phyloP scores from a whole-genome alignment of 2,113 vertebrate genomes.

The Panthera tigris region DNA sequence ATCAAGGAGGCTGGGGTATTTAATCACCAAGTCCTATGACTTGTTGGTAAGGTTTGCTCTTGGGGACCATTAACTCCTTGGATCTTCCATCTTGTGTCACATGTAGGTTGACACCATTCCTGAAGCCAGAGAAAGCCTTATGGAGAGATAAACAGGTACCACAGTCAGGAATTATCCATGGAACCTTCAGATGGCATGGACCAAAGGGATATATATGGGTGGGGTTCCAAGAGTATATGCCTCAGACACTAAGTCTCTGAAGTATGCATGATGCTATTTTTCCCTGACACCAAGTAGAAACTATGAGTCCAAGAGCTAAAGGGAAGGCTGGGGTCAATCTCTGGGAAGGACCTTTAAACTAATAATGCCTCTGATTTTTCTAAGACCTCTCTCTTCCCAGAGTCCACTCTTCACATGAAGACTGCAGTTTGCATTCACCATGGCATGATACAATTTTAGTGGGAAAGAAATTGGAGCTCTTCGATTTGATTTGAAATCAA shows the following conservation, averaged over 20 bases:
- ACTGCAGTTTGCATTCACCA: background rate
- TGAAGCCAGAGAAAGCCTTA: background rate
- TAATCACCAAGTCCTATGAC: background rate
- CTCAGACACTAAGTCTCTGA: background rate
- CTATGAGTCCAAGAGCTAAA: background rate
- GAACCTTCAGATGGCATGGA: background rate
- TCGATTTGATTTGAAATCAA: no score
- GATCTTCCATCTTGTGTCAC: background rate
- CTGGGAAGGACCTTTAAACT: background rate
- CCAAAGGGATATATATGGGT: background rate
- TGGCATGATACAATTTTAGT: background rate
- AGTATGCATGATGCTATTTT: background rate
- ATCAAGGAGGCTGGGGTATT: background rate
- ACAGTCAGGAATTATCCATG: background rate
- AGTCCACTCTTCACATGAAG: background rate
- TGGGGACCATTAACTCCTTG: background rate
- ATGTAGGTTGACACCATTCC: background rate
- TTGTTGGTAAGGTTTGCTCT: background rate
- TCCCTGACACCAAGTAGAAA: background rate
- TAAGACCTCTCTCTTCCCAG: background rate
- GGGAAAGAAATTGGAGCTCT: background rate
- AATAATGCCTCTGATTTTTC: background rate
- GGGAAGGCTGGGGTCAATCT: background rate
- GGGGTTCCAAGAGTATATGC: accelerated
- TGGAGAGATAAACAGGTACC: background rate